Evolutionary conservation across 2,888 invertebrate genomes (phyloP).

Genomic region (Drosophila infuscata): DNA sequence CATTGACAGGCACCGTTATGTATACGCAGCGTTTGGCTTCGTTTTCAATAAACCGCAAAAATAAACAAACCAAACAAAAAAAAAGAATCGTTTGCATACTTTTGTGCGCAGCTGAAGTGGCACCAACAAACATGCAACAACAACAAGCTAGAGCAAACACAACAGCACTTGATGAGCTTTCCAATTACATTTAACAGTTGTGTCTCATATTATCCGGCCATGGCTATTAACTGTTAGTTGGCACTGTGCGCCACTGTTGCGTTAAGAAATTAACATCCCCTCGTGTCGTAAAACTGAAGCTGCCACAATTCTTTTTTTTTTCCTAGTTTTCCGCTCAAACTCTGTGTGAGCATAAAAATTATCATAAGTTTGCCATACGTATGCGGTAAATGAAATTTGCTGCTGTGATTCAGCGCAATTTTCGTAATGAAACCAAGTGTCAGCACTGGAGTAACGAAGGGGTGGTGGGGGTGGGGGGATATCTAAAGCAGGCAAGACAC

Average conservation of each 20-base stretch:
- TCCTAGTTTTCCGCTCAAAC: constrained; percentile 5
- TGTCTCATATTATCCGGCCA: constrained; percentile 40
- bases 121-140: constrained; percentile 27
- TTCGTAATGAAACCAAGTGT: constrained; percentile 64
- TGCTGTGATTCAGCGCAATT: constrained; percentile 49
- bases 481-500: background rate
- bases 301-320: constrained; percentile 15
- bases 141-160: constrained; percentile 29
- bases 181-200: constrained; percentile 72
- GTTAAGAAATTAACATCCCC: constrained; percentile 66
- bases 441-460: background rate
- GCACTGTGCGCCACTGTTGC: constrained; percentile 29
- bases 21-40: constrained; percentile 49
- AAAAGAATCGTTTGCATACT: constrained; percentile 66
- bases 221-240: constrained; percentile 52
- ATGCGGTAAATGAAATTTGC: constrained; percentile 53
- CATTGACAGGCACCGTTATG: constrained; percentile 39
- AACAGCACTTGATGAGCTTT: constrained; percentile 66
- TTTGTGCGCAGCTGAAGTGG: constrained; percentile 60
- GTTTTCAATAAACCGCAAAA: constrained; percentile 67
- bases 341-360: constrained; percentile 47
- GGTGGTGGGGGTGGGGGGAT: background rate
- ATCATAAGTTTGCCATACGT: constrained; percentile 61
- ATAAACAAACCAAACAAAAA: constrained; percentile 24
- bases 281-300: constrained; percentile 29